A percentile compares a stretch with the other conserved stretches of the same genome.
phyloP scores from a whole-genome alignment of 2,797 vertebrate genomes.

The Labeo calbasu region DNA sequence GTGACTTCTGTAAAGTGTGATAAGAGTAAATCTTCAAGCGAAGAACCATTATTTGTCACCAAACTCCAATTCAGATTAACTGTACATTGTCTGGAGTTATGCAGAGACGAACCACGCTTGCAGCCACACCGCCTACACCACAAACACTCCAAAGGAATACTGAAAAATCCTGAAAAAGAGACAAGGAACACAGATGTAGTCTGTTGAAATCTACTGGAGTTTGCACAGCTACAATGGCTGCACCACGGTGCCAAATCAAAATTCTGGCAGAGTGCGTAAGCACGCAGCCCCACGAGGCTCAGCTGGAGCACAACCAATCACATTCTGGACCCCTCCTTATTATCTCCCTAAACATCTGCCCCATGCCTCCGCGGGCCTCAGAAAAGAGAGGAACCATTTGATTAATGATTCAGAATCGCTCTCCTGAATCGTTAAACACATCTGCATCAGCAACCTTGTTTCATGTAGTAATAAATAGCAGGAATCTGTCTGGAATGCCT shows the following conservation, averaged over 20 bases:
- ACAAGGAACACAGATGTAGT: constrained; percentile 2
- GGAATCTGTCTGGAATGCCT: constrained; percentile 22
- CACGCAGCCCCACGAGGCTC: constrained; percentile 35
- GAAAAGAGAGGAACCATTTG: constrained; percentile 45
- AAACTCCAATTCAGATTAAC: neutral
- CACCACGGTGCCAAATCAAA: constrained; percentile 36
- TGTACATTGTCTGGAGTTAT: neutral
- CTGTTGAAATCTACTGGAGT: constrained; percentile 8
- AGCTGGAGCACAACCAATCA: constrained; percentile 53
- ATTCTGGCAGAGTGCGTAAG: constrained; percentile 42
- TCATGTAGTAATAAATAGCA: constrained; percentile 41
- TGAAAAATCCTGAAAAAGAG: neutral
- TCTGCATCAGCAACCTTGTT: constrained; percentile 42
- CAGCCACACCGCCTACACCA: neutral
- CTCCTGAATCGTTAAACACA: constrained; percentile 46
- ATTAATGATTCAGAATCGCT: constrained; percentile 58
- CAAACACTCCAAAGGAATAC: neutral
- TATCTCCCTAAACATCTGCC: constrained; percentile 59
- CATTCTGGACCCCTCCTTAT: constrained; percentile 42
- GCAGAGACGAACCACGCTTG: neutral
- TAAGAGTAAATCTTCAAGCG: neutral
- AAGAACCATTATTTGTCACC: constrained; percentile 18
- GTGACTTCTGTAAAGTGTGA: neutral
- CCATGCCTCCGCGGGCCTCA: constrained; percentile 26
- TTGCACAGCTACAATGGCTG: constrained; percentile 26